Evolutionary conservation across 2,113 vertebrate genomes (phyloP).

Genomic region (Phalacrocorax carbo): DNA sequence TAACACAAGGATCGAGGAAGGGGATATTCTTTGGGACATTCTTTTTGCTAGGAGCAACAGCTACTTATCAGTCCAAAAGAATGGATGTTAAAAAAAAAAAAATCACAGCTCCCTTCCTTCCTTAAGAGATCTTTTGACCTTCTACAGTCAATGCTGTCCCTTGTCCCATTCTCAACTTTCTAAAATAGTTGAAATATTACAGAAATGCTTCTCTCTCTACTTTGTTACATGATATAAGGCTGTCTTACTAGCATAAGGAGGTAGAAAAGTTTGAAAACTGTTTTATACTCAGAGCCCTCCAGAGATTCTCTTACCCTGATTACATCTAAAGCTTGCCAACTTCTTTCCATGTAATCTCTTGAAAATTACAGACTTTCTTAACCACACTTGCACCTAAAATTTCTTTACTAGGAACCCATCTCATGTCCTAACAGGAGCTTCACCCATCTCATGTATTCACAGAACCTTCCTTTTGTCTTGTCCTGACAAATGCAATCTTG

Average conservation of each 20-base stretch:
- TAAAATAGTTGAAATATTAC: neutral
- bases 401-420: neutral
- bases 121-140: neutral
- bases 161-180: neutral
- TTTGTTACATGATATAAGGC: neutral
- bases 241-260: neutral
- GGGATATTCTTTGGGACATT: neutral
- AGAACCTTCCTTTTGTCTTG: neutral
- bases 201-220: neutral
- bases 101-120: neutral
- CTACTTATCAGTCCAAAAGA: neutral
- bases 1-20: neutral
- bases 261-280: neutral
- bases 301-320: neutral
- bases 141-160: neutral
- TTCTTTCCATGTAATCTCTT: neutral
- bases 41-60: neutral
- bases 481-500: neutral
- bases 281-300: neutral
- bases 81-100: neutral
- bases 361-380: neutral
- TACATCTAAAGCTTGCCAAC: neutral
- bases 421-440: neutral
- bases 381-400: neutral
- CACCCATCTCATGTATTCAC: neutral